Conservation (phyloP, 2,797 vertebrate species). For the Hyperoplus lanceolatus region DNA sequence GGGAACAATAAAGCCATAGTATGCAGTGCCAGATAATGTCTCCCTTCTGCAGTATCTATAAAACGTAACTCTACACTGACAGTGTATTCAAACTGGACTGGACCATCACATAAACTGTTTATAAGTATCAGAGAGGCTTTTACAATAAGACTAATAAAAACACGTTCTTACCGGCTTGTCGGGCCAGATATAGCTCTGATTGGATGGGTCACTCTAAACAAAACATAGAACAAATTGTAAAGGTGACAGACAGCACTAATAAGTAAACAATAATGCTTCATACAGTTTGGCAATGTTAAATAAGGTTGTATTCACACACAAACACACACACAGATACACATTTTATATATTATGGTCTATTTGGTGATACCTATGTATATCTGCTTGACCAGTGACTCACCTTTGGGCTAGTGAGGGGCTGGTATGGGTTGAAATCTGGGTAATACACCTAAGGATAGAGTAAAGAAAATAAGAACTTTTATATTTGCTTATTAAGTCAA, state of each 20-base stretch:
- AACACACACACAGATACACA: background rate
- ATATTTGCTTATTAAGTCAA: background rate
- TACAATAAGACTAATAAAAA: background rate
- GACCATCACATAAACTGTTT: background rate
- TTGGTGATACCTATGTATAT: background rate
- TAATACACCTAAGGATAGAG: conserved; percentile 84
- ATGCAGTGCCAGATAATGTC: background rate
- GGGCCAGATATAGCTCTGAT: conserved; percentile 74
- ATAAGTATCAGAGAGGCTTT: no score
- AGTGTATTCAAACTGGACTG: background rate
- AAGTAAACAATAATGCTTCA: background rate
- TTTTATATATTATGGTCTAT: background rate
- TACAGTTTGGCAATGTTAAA: no score
- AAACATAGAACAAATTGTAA: background rate
- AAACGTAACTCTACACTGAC: background rate
- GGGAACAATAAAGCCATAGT: background rate
- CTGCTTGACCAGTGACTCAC: conserved; percentile 58
- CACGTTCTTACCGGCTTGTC: conserved; percentile 81
- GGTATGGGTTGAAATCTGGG: conserved; percentile 86
- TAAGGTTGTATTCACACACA: background rate
- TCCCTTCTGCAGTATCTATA: background rate
- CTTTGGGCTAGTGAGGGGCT: conserved; percentile 83
- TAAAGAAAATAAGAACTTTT: background rate
- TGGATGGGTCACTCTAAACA: conserved; percentile 73
- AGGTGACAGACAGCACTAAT: background rate